A percentile compares a stretch with the other conserved stretches of the same genome.
These are phyloP conservation scores for Galaxias olidus DNA, from an alignment of 2,797 vertebrate species.

Conservation along the genomic window DNA sequence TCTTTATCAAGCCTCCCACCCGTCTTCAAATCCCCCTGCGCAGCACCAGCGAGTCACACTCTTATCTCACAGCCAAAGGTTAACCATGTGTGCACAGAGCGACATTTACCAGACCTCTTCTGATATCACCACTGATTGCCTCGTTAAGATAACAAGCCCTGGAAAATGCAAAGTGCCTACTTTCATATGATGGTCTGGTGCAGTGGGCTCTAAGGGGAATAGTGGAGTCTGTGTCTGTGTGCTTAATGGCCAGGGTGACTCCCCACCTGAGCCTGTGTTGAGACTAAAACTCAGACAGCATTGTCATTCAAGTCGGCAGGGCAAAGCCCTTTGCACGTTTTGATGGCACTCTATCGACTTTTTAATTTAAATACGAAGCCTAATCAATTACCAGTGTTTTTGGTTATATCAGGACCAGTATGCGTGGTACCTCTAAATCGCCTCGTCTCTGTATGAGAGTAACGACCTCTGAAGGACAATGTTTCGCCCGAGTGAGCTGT, in stretches of 20 bases:
- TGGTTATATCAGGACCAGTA: too few species aligned
- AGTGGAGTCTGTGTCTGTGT: constrained; percentile 10
- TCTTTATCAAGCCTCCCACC: constrained; percentile 42
- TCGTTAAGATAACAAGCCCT: constrained; percentile 27
- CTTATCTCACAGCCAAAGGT: constrained; percentile 41
- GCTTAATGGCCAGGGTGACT: too few species aligned
- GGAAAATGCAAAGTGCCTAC: constrained; percentile 11
- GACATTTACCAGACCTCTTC: constrained; percentile 10
- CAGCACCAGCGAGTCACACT: constrained; percentile 34
- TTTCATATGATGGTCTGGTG: constrained; percentile 14
- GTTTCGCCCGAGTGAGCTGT: not conserved
- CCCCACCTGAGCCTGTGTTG: too few species aligned
- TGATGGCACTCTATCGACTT: too few species aligned
- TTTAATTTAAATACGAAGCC: too few species aligned
- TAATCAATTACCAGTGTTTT: too few species aligned
- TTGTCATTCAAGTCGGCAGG: too few species aligned
- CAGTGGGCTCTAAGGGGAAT: constrained; percentile 22
- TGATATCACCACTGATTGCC: constrained; percentile 38
- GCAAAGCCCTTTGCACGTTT: too few species aligned
- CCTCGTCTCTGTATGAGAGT: too few species aligned
- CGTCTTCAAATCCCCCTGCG: constrained; percentile 26
- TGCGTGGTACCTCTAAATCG: too few species aligned
- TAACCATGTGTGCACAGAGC: constrained; percentile 25
- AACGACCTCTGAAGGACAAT: too few species aligned
- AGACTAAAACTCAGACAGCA: too few species aligned